Evolutionary conservation across 2,113 vertebrate genomes (phyloP), one percentile per base, ranked within the genome.

Genomic region (Barnardius zonarius): DNA sequence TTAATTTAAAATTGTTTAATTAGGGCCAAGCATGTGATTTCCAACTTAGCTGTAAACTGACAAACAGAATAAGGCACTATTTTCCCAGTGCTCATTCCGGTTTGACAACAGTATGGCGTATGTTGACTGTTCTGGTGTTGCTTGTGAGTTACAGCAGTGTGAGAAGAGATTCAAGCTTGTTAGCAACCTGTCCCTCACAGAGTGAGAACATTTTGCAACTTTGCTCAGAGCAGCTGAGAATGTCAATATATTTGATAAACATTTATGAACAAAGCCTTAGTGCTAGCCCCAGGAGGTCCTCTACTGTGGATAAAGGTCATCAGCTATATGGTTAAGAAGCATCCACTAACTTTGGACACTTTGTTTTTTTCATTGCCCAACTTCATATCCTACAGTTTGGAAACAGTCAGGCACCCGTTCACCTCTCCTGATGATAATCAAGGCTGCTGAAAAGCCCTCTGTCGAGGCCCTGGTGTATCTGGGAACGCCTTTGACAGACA

Each of bases 161-260:
- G 85, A 94, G 75, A 90, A 74, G 75, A 85, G 49, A 83, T 67
- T 92, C 20, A 44, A 64, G 23, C 85, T 86, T 91, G 61, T 93
- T 94, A 94, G 62, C 52, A 86, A 61, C 64, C 57, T 44, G 28
- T 84, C n/a, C 57, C 80, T 96, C 23, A 43, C 18, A 41, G 76
- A 95, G 52, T 54, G 23, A 94, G 86, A 95, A 93, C 52, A 84
- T 96, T 94, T 94, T 86, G 80, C 77, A 94, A 52, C 83, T 75
- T 68, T 61, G 64, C 83, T 86, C 83, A 78, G 80, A 88, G 62
- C 64, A 92, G 73, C 69, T 94, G 52, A 94, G 88, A 83, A 94
- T 90, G 80, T 95, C 92, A 90, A 86, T 93, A 55, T 78, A 84
- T 88, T 95, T 97, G 92, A 93, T 95, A 95, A 94, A 80, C 92